A percentile compares a stretch with the other conserved stretches of the same genome.
Conservation (phyloP, 2,797 vertebrate species). For the Semotilus atromaculatus region DNA sequence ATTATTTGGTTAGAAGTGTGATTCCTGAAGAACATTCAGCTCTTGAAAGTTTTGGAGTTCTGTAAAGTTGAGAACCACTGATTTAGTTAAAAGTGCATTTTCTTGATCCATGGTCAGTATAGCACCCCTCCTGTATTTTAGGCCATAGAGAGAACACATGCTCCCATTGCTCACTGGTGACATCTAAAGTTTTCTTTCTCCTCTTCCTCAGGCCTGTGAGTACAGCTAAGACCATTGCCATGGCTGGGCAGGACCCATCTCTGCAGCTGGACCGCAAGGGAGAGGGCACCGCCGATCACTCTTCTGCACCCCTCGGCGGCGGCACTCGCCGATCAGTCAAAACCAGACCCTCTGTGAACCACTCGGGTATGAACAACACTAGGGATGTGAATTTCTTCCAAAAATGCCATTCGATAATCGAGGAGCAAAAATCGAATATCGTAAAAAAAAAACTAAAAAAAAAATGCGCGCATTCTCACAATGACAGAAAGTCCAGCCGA, state of each 20-base stretch:
- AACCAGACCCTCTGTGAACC: slow-evolving; percentile 75
- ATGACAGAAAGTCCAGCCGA: no score
- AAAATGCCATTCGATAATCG: no score
- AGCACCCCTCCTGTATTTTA: neutral
- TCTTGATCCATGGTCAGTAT: neutral
- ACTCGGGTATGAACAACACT: slow-evolving; percentile 76
- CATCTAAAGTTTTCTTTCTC: slow-evolving; percentile 4
- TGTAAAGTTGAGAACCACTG: neutral
- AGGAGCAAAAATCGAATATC: no score
- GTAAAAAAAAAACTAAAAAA: no score
- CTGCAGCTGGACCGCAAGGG: slow-evolving; percentile 89
- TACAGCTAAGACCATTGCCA: slow-evolving; percentile 85
- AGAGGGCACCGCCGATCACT: slow-evolving; percentile 76
- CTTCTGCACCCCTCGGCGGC: slow-evolving; percentile 63
- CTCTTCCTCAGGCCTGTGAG: slow-evolving; percentile 77
- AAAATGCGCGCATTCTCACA: no score
- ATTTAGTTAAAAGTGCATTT: neutral
- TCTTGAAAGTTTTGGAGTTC: neutral
- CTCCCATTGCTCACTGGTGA: neutral
- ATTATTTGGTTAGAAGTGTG: neutral
- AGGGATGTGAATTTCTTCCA: no score
- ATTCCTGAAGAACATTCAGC: neutral
- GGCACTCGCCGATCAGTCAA: slow-evolving; percentile 77
- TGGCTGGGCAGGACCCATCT: slow-evolving; percentile 85
- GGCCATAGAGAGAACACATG: neutral